Base-by-base conservation (phyloP, 92 coral and sea anemone species). In the Umimayanthus chanpuru region DNA sequence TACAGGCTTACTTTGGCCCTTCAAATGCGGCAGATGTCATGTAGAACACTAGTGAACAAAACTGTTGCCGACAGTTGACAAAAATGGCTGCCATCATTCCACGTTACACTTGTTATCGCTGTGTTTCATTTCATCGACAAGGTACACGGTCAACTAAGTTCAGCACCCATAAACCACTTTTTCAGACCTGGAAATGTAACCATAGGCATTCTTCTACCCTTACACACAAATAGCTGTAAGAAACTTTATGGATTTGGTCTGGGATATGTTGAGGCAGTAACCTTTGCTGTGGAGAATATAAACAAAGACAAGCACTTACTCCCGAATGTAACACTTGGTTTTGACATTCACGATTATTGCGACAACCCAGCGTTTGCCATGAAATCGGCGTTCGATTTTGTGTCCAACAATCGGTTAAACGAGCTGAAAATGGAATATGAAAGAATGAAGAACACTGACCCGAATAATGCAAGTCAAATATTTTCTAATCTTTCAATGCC, bases 301-400 rank as follows among this genome's bases (percentile, higher is more conserved):
- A 94, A 93, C 85, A 84, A 85, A 1, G 88, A 93, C 90, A 44
- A 92, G 12, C 79, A 81, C 4, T 80, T 94, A 67, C 89, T 94
- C 6, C 91, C 92, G n/a, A 93, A 90, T 56, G 56, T 91, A 6
- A 81, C 87, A 16, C 82, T 94, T 3, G 98, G 98, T 14, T 85
- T 90, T 23, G 94, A 94, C 43, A 89, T 94, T 21, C 90, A 93
- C 73, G 96, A 94, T 39, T 94, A 92, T 82, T 94, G 97, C 86
- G 96, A 94, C 41, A 86, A 85, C 36, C 90, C 94, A 0, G 93
- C 87, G 9, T 80, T 85, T 20, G 96, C 96, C 4, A 93, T 92
- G 86, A 78, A 68, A 25, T 76, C 80, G 58, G 93, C 96, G 16
- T 92, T 92, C 88, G 89, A 89, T 39, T 88, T 94, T 43, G 94